These are phyloP conservation scores for Blomia tropicalis DNA, from an alignment of 2,888 invertebrate genomes.

Conservation along the genomic window DNA sequence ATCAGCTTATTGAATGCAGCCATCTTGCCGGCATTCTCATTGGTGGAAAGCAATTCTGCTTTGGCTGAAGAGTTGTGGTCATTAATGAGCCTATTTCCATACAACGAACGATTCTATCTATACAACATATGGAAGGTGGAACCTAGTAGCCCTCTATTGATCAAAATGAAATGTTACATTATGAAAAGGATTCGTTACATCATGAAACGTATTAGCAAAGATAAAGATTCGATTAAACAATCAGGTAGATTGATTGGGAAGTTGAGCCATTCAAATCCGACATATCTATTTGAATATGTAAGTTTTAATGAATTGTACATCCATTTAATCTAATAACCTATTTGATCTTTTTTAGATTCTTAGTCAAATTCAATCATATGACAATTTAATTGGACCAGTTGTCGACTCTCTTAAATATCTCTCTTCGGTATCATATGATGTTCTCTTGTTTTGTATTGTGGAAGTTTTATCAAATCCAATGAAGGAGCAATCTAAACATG, in stretches of 20 bases:
- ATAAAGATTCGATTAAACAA: conserved; percentile 95
- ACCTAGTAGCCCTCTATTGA: conserved; percentile 62
- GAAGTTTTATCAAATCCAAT: conserved; percentile 67
- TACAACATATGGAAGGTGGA: conserved; percentile 96
- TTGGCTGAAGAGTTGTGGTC: conserved; percentile 92
- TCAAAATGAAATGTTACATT: conserved; percentile 66
- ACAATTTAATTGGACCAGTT: conserved; percentile 84
- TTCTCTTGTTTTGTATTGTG: conserved; percentile 82
- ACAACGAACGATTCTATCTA: conserved; percentile 50
- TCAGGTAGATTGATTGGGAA: conserved; percentile 91
- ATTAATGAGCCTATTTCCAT: conserved; percentile 66
- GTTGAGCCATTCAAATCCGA: conserved; percentile 85
- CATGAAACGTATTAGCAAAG: conserved; percentile 85
- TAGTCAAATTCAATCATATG: conserved; percentile 73
- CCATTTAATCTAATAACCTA: neutral
- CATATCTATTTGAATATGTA: conserved; percentile 88
- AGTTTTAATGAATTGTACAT: conserved; percentile 34
- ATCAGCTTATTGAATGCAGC: conserved; percentile 70
- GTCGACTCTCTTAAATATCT: conserved; percentile 94
- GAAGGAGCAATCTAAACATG: conserved; percentile 56
- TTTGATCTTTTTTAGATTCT: conserved; percentile 41
- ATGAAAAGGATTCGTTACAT: conserved; percentile 83
- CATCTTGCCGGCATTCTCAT: conserved; percentile 72
- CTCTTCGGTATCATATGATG: conserved; percentile 84
- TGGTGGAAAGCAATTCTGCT: conserved; percentile 84